A percentile compares a stretch with the other conserved stretches of the same genome.
These are phyloP conservation scores for Eumeta japonica DNA, from an alignment of 1,140 invertebrate species.

Conservation along the genomic window DNA sequence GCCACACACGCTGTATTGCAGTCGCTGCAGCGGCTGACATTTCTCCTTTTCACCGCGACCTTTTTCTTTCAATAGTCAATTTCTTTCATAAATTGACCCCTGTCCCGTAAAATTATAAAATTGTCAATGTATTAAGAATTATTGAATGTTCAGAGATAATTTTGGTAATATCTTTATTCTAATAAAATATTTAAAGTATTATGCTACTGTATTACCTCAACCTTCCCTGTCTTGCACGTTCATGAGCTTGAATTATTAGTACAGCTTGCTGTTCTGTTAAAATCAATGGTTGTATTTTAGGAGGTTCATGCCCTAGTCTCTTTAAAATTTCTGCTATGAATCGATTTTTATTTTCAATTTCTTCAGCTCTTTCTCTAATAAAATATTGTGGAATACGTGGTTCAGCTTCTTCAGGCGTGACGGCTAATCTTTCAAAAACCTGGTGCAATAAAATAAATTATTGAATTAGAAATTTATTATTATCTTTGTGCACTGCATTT, in stretches of 20 bases:
- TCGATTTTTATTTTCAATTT: slow-evolving; percentile 60
- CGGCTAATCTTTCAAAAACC: slow-evolving; percentile 54
- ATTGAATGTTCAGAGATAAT: too few species aligned
- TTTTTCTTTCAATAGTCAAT: slow-evolving; percentile 76
- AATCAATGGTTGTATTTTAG: slow-evolving; percentile 55
- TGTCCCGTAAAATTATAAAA: slow-evolving; percentile 15
- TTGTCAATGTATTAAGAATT: not conserved
- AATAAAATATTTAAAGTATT: too few species aligned
- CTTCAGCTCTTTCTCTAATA: slow-evolving; percentile 63
- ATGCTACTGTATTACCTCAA: slow-evolving; percentile 51
- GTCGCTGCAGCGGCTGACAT: slow-evolving; percentile 70
- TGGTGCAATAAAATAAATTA: slow-evolving; percentile 14
- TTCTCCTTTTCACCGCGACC: slow-evolving; percentile 61
- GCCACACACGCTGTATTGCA: slow-evolving; percentile 75
- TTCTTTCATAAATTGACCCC: slow-evolving; percentile 90
- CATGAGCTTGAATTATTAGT: slow-evolving; percentile 82
- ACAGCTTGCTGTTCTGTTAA: slow-evolving; percentile 84
- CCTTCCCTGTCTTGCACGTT: slow-evolving; percentile 85
- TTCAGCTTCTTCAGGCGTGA: slow-evolving; percentile 68
- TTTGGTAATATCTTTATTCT: not conserved
- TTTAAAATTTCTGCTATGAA: slow-evolving; percentile 67
- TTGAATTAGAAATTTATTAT: not conserved
- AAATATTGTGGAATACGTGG: slow-evolving; percentile 70
- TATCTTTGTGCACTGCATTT: slow-evolving; percentile 27
- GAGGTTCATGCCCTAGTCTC: slow-evolving; percentile 68